Evolutionary conservation across 53 echinoderm and acorn worm genomes (phyloP).

Genomic region (Echinarachnius parma): DNA sequence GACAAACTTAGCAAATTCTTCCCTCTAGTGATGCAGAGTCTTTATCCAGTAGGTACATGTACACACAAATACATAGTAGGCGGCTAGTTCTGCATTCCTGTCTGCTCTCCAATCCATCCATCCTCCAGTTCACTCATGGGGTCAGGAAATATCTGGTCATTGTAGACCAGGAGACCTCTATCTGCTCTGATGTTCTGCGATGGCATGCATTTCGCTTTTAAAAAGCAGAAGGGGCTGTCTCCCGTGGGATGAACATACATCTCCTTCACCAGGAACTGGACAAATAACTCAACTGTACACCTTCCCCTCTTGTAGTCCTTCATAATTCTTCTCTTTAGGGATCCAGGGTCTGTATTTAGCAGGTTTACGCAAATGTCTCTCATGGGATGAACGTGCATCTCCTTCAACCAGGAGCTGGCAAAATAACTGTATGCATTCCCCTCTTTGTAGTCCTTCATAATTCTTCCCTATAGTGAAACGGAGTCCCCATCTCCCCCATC

Average conservation of each 20-base stretch:
- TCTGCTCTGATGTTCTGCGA: slow-evolving; percentile 13
- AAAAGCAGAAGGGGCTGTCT: not conserved
- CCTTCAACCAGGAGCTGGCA: slow-evolving; percentile 6
- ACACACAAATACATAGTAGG: too few relatives aligned
- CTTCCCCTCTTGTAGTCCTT: slow-evolving; percentile 26
- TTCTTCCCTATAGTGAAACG: not conserved
- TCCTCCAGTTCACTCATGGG: slow-evolving; percentile 4
- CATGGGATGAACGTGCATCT: not conserved
- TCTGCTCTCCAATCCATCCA: slow-evolving; percentile 3
- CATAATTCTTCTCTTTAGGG: not conserved
- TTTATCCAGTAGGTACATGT: too few relatives aligned
- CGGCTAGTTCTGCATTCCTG: not conserved
- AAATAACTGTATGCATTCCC: slow-evolving; percentile 26
- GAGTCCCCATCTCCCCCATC: not conserved
- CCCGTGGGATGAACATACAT: not conserved
- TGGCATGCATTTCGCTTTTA: slow-evolving; percentile 12
- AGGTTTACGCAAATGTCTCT: too few relatives aligned
- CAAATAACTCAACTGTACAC: slow-evolving; percentile 21
- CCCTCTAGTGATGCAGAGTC: too few relatives aligned
- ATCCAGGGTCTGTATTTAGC: not conserved
- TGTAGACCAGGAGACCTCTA: not conserved
- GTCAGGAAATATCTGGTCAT: not conserved
- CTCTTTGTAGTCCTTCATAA: slow-evolving; percentile 18
- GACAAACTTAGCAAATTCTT: too few relatives aligned
- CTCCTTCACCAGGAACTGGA: slow-evolving; percentile 11